Base-by-base conservation (phyloP, 2,797 vertebrate genomes). In the Hoplostethus mediterraneus region DNA sequence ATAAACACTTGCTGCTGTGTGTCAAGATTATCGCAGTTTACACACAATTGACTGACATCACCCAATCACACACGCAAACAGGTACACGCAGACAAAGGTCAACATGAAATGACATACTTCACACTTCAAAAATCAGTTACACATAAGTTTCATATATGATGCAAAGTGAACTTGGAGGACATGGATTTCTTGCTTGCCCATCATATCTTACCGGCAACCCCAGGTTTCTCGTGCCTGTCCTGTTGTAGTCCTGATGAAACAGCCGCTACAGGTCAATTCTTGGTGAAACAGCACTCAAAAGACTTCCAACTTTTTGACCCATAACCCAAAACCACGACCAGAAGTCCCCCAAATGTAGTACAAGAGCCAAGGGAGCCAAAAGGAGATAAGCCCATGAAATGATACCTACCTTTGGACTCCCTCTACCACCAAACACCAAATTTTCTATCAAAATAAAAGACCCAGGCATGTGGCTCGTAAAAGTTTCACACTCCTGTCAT, bases 151-250 rank as follows among this genome's bases (percentile, higher is more conserved):
- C 9, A 33, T 28, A 51, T 49, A 13, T 9, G 28, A 33, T 17
- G 52, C 25, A 40, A 14, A 63, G 30, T 33, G 45, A 11, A 48
- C 48, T 33, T 42, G 7, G 45, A 28, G 0, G 14, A 52, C 33
- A 25, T 14, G 31, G 12, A 31, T 47, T 67, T 65, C 30, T 66
- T 58, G 38, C 55, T 73, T 7, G 53, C 52, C 78, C 80, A 61
- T 68, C 52, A 74, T 9, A 74, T 92, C 93, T 95, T 95, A 95
- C 93, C 93, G 87, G 93, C 92, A 80, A 87, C 91, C 85, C 88
- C 84, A 25, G 92, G 85, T 91, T 90, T 94, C 77, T 91, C 85
- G 12, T 75, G 85, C 82, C 77, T 90, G 64, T 91, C 90, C 77
- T 88, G 93, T 59, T 73, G 90, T 62, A 72, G 68, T 93, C 92